Evolutionary conservation across 2,797 vertebrate species (phyloP), one percentile per base, ranked within the genome.

Genomic region (Neoniphon sammara): DNA sequence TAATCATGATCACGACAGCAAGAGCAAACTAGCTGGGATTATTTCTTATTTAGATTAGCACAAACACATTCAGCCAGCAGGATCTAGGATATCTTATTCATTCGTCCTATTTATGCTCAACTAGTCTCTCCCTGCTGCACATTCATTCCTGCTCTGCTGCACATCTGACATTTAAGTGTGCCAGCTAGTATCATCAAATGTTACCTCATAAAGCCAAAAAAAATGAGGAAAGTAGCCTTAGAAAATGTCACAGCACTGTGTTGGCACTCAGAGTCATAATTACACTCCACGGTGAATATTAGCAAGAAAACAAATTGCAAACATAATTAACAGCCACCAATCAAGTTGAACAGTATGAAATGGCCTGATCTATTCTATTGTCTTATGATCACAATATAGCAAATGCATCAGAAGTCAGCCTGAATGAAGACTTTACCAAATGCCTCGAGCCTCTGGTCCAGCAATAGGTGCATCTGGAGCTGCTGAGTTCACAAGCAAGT

Each of bases 161-260:
- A 25, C 31, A 63, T 52, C 30, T 52, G 69, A 54, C 39, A 78
- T 70, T 64, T 66, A 42, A 69, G n/a, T n/a, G 2, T 10, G 34
- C 23, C 25, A 68, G 52, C 54, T 7, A 18, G 14, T 17, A 3
- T 25, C 39, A 46, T 34, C 42, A 25, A 39, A 63, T 1, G 57
- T 55, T 59, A 64, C 58, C 36, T 61, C 55, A 60, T 34, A 0
- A 49, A n/a, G 8, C 5, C 18, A 21, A 27, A 18, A 7, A 27
- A 50, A n/a, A 5, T 5, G 46, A 20, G 20, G 42, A 6, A 39
- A 27, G 53, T 50, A 55, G 53, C 53, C 25, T 30, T 30, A 55
- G 15, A 55, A 55, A 42, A 66, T n/a, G 70, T 67, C 60, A 65
- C 23, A 54, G 27, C 18, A 36, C 2, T 21, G 2, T 58, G 27